A percentile compares a stretch with the other conserved stretches of the same genome.
These are phyloP conservation scores for Drosophila siamana DNA, from an alignment of 2,888 invertebrate species.

Conservation along the genomic window DNA sequence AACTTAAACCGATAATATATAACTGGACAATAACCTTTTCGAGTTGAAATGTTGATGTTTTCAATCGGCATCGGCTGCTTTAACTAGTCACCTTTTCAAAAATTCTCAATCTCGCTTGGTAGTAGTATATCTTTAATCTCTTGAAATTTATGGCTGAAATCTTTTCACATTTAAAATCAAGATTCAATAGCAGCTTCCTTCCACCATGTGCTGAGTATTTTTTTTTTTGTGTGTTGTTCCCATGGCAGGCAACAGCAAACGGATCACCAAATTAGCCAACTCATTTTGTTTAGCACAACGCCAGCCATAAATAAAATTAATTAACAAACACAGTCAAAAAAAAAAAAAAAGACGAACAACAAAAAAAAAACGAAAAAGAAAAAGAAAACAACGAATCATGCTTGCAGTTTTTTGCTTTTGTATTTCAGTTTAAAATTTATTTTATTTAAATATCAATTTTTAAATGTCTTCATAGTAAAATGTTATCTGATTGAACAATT, in stretches of 20 bases:
- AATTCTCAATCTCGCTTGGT: conserved; percentile 21
- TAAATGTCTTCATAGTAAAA: conserved; percentile 77
- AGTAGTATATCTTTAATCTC: conserved; percentile 46
- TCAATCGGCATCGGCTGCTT: conserved; percentile 19
- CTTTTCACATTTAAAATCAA: conserved; percentile 55
- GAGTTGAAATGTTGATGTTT: not conserved
- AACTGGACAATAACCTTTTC: conserved; percentile 32
- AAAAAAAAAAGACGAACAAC: conserved; percentile 26
- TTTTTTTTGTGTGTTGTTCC: conserved; percentile 46
- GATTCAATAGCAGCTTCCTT: conserved; percentile 49
- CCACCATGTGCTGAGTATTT: conserved; percentile 23
- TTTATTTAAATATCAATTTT: conserved; percentile 73
- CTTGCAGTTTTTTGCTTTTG: conserved; percentile 49
- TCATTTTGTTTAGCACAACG: conserved; percentile 65
- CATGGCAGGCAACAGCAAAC: conserved; percentile 47
- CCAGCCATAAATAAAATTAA: conserved; percentile 67
- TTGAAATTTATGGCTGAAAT: conserved; percentile 54
- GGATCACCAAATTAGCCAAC: conserved; percentile 67
- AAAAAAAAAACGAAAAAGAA: not conserved
- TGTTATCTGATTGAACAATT: conserved; percentile 77
- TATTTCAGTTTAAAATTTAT: conserved; percentile 49
- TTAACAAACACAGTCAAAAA: conserved; percentile 48
- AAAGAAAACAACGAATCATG: conserved; percentile 32
- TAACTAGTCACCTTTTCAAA: conserved; percentile 29
- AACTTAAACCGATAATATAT: conserved; percentile 14